Base-by-base conservation (phyloP, 1,140 invertebrate species). In the Sycophila sp. region DNA sequence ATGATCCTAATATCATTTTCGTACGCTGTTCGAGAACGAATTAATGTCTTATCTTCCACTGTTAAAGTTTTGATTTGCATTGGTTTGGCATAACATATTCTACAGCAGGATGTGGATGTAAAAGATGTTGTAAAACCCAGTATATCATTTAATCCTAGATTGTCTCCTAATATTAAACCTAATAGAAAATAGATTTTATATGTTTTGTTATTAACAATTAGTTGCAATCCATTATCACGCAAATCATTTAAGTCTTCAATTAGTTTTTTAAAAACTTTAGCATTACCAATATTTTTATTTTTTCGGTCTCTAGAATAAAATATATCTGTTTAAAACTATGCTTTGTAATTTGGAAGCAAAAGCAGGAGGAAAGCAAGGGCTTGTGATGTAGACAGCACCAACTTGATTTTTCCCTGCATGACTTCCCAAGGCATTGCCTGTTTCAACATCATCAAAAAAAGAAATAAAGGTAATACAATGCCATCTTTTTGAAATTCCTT, bases 391-490 rank as follows among this genome's bases (percentile, higher is more conserved):
- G 11, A 73, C 36, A 15, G 32, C 59, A n/a, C 70, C 64, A 7
- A 74, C 11, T 60, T 62, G 36, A 36, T 73, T 64, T 6, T 24
- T 74, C 7, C 66, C 74, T 15, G 71, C 69, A 34, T 77, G 72
- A 24, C 55, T 55, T 1, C 73, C 73, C 40, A 73, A 34, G 4
- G 64, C 26, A 53, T 74, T 71, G 1, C 66, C 62, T 10, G 56
- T 53, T 56, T 75, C 71, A 5, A 75, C 63, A 40, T 78, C 75
- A 42, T 73, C 75, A 55, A 65, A 73, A 67, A 70, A 78, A 34
- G 71, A 45, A 74, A 45, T 19, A 77, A 64, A 19, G 76, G 72
- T 1, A 76, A 58, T 11, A 71, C 58, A 53, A 71, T 68, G n/a
- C 66, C 64, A 51, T 68, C 13, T 28, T 42, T 45, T n/a, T 51